Evolutionary conservation across 2,888 invertebrate genomes (phyloP).

Genomic region (Chymomyza procnemis): DNA sequence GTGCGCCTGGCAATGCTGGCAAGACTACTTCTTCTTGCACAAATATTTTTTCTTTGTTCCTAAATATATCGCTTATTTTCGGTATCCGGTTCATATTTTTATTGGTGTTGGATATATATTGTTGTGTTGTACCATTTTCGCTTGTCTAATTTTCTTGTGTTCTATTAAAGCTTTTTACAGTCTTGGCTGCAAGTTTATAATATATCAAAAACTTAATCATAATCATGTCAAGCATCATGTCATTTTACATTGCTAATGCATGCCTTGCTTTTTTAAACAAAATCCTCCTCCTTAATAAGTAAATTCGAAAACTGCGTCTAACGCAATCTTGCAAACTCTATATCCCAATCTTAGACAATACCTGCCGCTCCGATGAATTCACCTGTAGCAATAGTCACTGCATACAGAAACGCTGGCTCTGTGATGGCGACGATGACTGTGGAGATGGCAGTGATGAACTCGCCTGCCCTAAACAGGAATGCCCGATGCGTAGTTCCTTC

Average conservation of each 20-base stretch:
- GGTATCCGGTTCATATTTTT: slow-evolving; percentile 8
- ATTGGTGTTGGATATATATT: slow-evolving; percentile 13
- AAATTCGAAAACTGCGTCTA: neutral
- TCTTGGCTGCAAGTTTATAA: neutral
- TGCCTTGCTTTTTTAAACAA: neutral
- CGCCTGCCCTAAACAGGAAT: slow-evolving; percentile 85
- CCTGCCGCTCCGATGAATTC: slow-evolving; percentile 94
- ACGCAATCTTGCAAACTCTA: slow-evolving; percentile 10
- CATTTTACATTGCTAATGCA: slow-evolving; percentile 11
- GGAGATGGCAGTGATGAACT: slow-evolving; percentile 90
- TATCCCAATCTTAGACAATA: slow-evolving; percentile 83
- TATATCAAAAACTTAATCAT: neutral
- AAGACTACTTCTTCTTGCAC: neutral
- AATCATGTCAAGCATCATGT: neutral
- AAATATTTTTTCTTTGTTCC: slow-evolving; percentile 16
- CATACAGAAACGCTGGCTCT: slow-evolving; percentile 91
- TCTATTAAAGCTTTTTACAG: slow-evolving; percentile 3
- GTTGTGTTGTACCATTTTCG: too few relatives aligned
- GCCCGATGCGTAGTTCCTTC: slow-evolving; percentile 85
- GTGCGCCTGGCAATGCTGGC: neutral
- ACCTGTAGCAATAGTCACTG: slow-evolving; percentile 94
- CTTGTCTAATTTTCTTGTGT: neutral
- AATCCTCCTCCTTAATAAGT: slow-evolving; percentile 32
- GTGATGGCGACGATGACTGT: slow-evolving; percentile 92
- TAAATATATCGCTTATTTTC: slow-evolving; percentile 6